Conservation (phyloP, 2,888 invertebrate species). For the Melanchra persicariae region DNA sequence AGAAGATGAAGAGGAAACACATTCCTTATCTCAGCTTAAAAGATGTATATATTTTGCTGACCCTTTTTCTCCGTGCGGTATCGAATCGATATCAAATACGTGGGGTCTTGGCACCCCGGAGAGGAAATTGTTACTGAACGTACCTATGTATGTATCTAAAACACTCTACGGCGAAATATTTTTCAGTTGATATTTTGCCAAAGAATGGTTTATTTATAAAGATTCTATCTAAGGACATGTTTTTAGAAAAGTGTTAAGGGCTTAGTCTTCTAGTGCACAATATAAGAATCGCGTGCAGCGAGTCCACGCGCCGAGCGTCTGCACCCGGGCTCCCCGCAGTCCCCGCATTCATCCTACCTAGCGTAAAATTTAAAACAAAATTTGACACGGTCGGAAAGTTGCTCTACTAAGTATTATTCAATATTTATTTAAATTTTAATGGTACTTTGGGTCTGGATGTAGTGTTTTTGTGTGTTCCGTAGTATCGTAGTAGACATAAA, state of each 20-base stretch:
- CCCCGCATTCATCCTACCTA: no score
- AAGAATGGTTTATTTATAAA: not conserved
- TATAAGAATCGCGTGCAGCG: no score
- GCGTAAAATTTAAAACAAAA: no score
- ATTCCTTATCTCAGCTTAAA: constrained; percentile 14
- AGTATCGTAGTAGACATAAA: no score
- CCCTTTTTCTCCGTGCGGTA: constrained; percentile 34
- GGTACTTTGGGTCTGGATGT: no score
- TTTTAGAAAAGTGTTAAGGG: not conserved
- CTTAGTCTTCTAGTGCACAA: no score
- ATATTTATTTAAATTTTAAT: no score
- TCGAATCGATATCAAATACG: constrained; percentile 50
- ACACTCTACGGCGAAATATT: not conserved
- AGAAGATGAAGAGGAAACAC: constrained; percentile 17
- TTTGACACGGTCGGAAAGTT: no score
- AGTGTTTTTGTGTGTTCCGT: no score
- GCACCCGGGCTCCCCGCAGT: no score
- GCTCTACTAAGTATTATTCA: no score
- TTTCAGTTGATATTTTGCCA: constrained; percentile 1
- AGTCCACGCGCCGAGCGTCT: no score
- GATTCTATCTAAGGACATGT: not conserved
- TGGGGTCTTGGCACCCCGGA: constrained; percentile 23
- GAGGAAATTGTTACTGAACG: constrained; percentile 27
- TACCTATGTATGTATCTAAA: constrained; percentile 3
- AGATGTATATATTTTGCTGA: constrained; percentile 34